Conservation (phyloP, 2,113 vertebrate species). For the Parus major region DNA sequence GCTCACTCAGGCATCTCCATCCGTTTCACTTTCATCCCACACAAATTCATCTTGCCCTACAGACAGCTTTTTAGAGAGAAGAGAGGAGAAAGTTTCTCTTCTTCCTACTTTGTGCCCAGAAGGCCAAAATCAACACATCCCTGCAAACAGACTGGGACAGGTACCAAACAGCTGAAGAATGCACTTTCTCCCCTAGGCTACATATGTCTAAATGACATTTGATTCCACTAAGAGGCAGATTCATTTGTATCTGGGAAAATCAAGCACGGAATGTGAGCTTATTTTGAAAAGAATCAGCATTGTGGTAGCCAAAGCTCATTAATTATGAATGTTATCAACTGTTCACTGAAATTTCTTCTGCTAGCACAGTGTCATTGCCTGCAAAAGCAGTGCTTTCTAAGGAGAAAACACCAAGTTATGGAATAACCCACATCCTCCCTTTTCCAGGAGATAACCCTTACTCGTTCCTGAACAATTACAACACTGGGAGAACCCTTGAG, state of each 20-base stretch:
- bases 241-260: conserved; percentile 1
- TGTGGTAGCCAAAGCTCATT: conserved; percentile 37
- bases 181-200: not conserved
- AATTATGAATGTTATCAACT: conserved; percentile 50
- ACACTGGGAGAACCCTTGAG: not conserved
- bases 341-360: not conserved
- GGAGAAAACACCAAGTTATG: not conserved
- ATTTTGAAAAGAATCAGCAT: conserved; percentile 21
- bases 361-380: not conserved
- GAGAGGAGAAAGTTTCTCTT: not conserved
- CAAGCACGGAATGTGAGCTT: not conserved
- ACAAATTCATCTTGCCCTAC: not conserved
- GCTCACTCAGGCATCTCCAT: not conserved
- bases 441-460: not conserved
- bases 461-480: not conserved
- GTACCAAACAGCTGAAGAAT: conserved; percentile 10
- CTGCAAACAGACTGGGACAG: not conserved
- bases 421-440: not conserved
- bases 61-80: not conserved
- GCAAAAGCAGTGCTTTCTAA: not conserved
- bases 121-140: not conserved
- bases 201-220: not conserved
- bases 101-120: not conserved
- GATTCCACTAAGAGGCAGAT: not conserved
- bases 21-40: not conserved